phyloP scores from a whole-genome alignment of 2,888 invertebrate genomes.

The Cactoblastis cactorum region DNA sequence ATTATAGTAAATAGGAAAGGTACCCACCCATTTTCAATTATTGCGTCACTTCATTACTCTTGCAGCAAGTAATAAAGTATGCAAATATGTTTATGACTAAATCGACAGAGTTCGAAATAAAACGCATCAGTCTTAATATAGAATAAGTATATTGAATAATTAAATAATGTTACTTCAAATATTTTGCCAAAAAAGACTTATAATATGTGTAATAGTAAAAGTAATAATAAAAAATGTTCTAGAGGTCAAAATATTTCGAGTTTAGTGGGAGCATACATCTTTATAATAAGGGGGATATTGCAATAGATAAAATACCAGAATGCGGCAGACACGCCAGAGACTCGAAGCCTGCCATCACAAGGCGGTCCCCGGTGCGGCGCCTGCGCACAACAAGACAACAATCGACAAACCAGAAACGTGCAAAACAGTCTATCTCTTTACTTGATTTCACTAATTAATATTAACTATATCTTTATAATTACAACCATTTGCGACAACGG shows the following conservation, averaged over 20 bases:
- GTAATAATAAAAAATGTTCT: conserved; percentile 70
- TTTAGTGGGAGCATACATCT: conserved; percentile 58
- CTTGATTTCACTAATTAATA: conserved; percentile 70
- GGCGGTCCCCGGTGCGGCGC: conserved; percentile 42
- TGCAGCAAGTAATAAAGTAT: not conserved
- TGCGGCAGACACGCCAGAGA: conserved; percentile 37
- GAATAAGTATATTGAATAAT: conserved; percentile 80
- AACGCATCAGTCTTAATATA: conserved; percentile 68
- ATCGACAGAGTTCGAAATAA: conserved; percentile 42
- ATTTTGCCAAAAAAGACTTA: conserved; percentile 77
- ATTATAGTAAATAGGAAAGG: not conserved
- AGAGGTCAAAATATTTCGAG: conserved; percentile 72
- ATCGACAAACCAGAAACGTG: conserved; percentile 61
- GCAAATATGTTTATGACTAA: not conserved
- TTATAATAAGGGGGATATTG: conserved; percentile 47
- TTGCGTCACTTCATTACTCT: not conserved
- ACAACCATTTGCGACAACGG: conserved; percentile 76
- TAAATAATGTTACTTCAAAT: conserved; percentile 79
- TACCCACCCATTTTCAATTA: not conserved
- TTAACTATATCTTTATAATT: conserved; percentile 68
- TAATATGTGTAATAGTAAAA: conserved; percentile 69
- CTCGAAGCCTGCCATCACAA: conserved; percentile 60
- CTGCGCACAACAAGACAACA: conserved; percentile 42
- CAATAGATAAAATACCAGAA: conserved; percentile 45
- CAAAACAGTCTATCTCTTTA: conserved; percentile 74